Percentiles rank a stretch among this genome's conserved stretches.
Evolutionary conservation across 2,797 vertebrate genomes (phyloP).

Genomic region (Etheostoma nigrum): DNA sequence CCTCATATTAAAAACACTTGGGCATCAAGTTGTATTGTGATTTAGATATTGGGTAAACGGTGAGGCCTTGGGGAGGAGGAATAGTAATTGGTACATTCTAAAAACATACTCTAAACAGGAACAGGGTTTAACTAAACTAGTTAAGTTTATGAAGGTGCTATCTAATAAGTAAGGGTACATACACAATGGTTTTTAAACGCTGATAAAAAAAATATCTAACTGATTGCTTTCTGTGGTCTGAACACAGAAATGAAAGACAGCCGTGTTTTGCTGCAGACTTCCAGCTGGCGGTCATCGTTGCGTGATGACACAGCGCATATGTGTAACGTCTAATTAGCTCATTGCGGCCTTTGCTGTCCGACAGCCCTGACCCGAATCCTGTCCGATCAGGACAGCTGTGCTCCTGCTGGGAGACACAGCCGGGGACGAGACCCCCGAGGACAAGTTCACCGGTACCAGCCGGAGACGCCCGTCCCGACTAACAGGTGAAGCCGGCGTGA

Average conservation of each 20-base stretch:
- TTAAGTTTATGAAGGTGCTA: too few species aligned
- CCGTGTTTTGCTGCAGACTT: background rate
- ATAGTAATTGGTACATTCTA: background rate
- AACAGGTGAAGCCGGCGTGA: constrained; percentile 7
- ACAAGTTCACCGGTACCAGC: constrained; percentile 28
- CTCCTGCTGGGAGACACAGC: constrained; percentile 33
- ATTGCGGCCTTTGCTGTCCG: background rate
- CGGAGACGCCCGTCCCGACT: background rate
- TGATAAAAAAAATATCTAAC: background rate
- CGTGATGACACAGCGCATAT: constrained; percentile 33
- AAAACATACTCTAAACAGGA: background rate
- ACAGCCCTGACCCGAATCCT: constrained; percentile 36
- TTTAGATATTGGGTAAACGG: too few species aligned
- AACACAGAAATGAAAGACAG: constrained; percentile 8
- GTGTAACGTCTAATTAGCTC: constrained; percentile 43
- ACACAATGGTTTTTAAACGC: background rate
- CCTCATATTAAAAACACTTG: too few species aligned
- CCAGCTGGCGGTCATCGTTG: background rate
- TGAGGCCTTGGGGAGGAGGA: too few species aligned
- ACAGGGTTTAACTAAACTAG: background rate
- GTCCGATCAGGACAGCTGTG: background rate
- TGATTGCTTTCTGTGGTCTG: constrained; percentile 6
- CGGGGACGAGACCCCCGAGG: background rate
- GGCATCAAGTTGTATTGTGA: too few species aligned
- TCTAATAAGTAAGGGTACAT: background rate